phyloP scores from a whole-genome alignment of 2,113 vertebrate genomes.

The Cebidichthys violaceus region DNA sequence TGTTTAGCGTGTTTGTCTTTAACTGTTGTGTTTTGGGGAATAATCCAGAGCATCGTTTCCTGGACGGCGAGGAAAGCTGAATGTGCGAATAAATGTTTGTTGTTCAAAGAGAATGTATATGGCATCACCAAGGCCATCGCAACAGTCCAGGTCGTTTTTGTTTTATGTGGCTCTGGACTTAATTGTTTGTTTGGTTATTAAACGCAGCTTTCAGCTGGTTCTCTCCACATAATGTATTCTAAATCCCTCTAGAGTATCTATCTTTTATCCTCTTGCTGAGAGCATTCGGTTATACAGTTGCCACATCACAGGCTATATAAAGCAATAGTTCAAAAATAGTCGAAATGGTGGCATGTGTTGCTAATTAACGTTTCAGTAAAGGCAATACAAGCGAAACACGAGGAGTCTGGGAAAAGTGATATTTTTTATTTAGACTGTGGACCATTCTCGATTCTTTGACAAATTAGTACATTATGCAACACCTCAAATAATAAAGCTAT shows the following conservation, averaged over 20 bases:
- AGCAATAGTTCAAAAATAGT: constrained; percentile 75
- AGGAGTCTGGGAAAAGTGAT: constrained; percentile 51
- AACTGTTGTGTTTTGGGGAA: neutral
- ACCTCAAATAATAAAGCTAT: constrained; percentile 41
- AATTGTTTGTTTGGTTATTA: constrained; percentile 74
- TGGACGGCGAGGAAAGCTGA: constrained; percentile 16
- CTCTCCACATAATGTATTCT: constrained; percentile 79
- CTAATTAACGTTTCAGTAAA: constrained; percentile 75
- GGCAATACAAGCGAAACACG: constrained; percentile 52
- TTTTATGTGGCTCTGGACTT: constrained; percentile 70
- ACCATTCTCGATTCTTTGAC: constrained; percentile 39
- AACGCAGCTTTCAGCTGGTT: constrained; percentile 76
- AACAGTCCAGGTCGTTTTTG: constrained; percentile 58
- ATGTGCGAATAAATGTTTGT: constrained; percentile 42
- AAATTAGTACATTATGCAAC: constrained; percentile 52
- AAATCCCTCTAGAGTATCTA: constrained; percentile 76
- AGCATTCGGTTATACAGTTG: constrained; percentile 77
- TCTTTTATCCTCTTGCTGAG: constrained; percentile 77
- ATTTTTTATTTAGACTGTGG: constrained; percentile 50
- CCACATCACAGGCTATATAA: constrained; percentile 77
- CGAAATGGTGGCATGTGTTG: constrained; percentile 78
- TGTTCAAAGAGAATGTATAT: constrained; percentile 39
- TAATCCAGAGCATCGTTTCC: constrained; percentile 36
- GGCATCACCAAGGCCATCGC: constrained; percentile 39
- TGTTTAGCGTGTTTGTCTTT: constrained; percentile 16